phyloP scores from a whole-genome alignment of 2,888 invertebrate species.

The Diplazon laetatorius region DNA sequence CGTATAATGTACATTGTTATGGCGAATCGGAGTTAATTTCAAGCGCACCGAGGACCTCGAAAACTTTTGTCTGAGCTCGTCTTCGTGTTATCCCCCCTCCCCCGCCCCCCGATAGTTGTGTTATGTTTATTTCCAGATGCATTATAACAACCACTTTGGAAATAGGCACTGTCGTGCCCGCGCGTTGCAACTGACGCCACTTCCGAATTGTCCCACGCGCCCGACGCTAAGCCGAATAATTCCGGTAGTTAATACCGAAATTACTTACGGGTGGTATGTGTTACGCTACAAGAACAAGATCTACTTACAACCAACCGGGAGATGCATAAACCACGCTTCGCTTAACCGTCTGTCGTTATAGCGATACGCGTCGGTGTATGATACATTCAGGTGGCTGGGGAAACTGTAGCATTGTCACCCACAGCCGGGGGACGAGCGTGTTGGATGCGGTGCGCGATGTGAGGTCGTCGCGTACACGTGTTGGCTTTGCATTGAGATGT shows the following conservation, averaged over 20 bases:
- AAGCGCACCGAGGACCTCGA: not conserved
- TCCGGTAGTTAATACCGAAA: constrained; percentile 40
- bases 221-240: constrained; percentile 34
- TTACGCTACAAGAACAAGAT: constrained; percentile 38
- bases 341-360: not conserved
- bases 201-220: constrained; percentile 26
- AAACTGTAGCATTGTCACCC: no score
- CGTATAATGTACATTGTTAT: constrained; percentile 26
- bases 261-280: constrained; percentile 13
- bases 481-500: constrained; percentile 6
- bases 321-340: not conserved
- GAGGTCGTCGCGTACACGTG: not conserved
- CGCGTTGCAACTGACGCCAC: constrained; percentile 11
- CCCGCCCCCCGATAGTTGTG: constrained; percentile 3
- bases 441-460: not conserved
- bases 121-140: constrained; percentile 11
- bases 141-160: constrained; percentile 4
- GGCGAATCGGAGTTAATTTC: constrained; percentile 19
- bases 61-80: constrained; percentile 40
- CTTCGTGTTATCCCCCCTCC: no score
- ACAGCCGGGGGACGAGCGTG: no score
- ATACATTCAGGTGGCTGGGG: not conserved
- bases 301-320: constrained; percentile 26
- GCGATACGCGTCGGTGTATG: not conserved
- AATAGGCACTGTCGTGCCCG: not conserved